Conservation (phyloP, 2,888 invertebrate species). For the Atethmia centrago region DNA sequence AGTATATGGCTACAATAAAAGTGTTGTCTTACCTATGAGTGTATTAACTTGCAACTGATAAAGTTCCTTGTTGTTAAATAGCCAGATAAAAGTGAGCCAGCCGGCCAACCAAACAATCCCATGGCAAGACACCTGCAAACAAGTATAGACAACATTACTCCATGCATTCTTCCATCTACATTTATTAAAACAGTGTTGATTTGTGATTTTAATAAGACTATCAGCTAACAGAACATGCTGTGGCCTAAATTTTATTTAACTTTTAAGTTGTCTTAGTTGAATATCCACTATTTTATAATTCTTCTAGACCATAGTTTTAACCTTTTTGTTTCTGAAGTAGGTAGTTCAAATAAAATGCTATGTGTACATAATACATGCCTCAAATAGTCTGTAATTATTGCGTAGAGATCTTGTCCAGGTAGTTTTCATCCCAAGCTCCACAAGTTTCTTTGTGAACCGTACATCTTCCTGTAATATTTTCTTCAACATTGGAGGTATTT, state of each 20-base stretch:
- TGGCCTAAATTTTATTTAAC: background rate
- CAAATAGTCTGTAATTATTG: conserved; percentile 90
- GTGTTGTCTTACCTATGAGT: conserved; percentile 92
- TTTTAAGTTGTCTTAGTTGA: background rate
- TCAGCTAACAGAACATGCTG: background rate
- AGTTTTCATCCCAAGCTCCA: conserved; percentile 84
- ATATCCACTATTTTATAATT: background rate
- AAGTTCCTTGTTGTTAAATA: conserved; percentile 92
- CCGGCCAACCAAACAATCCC: conserved; percentile 96
- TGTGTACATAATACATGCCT: conserved; percentile 78
- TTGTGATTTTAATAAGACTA: background rate
- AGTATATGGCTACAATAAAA: background rate
- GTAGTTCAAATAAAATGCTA: background rate
- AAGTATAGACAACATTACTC: conserved; percentile 23
- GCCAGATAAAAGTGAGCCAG: conserved; percentile 94
- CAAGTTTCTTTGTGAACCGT: conserved; percentile 88
- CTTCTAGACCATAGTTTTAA: background rate
- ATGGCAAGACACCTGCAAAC: conserved; percentile 94
- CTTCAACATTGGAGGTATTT: conserved; percentile 87
- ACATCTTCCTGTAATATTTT: conserved; percentile 88
- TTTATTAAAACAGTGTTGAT: background rate
- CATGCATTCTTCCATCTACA: background rate
- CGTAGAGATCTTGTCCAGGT: conserved; percentile 88
- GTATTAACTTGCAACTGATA: conserved; percentile 96
- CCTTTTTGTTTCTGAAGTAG: background rate